Conservation (phyloP, 2,888 invertebrate species). For the Pimpla rufipes region DNA sequence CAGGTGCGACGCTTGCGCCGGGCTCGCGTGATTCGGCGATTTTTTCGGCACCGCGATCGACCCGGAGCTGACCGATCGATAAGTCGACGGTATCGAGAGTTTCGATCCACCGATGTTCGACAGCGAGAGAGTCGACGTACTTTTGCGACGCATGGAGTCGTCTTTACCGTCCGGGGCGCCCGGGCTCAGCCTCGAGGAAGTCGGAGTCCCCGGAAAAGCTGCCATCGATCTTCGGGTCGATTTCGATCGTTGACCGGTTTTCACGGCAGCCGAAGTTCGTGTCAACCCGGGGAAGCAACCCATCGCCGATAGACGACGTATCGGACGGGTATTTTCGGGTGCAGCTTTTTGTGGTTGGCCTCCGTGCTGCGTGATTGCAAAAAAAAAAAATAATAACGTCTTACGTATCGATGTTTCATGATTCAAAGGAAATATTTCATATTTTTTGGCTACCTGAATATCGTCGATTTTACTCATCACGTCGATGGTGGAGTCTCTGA, state of each 20-base stretch:
- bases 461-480: slow-evolving; percentile 66
- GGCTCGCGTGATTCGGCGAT: slow-evolving; percentile 17
- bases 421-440: too few relatives aligned
- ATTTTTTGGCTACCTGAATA: slow-evolving; percentile 59
- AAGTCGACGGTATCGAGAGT: slow-evolving; percentile 39
- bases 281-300: slow-evolving; percentile 42
- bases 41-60: slow-evolving; percentile 51
- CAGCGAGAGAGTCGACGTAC: slow-evolving; percentile 25
- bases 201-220: slow-evolving; percentile 70
- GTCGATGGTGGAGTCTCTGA: slow-evolving; percentile 57
- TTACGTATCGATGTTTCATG: too few relatives aligned
- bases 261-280: slow-evolving; percentile 54
- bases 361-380: too few relatives aligned
- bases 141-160: slow-evolving; percentile 31
- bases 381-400: too few relatives aligned
- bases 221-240: slow-evolving; percentile 57
- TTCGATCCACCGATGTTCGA: slow-evolving; percentile 26
- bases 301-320: slow-evolving; percentile 70
- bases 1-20: neutral
- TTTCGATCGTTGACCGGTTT: slow-evolving; percentile 58
- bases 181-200: slow-evolving; percentile 69
- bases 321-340: slow-evolving; percentile 60
- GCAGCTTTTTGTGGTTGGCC: slow-evolving; percentile 57
- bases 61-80: slow-evolving; percentile 54
- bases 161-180: slow-evolving; percentile 43